These are phyloP conservation scores for Drosophila micromelanica DNA, from an alignment of 1,140 invertebrate species.

Conservation along the genomic window DNA sequence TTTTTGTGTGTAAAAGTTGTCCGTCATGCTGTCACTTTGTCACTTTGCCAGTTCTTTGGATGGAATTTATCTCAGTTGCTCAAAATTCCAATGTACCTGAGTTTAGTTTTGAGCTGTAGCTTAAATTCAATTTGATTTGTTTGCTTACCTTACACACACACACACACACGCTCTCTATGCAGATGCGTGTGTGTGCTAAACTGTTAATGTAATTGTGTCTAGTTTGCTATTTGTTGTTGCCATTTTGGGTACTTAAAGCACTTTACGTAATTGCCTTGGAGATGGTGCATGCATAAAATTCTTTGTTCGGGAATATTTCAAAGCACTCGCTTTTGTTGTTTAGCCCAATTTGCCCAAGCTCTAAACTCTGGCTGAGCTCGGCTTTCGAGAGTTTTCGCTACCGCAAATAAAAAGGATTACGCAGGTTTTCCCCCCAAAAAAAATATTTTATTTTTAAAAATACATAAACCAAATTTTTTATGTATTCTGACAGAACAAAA, in stretches of 20 bases:
- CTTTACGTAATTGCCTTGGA: conserved; percentile 73
- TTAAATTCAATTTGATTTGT: conserved; percentile 69
- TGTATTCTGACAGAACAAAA: too few species aligned
- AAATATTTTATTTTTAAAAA: too few species aligned
- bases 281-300: conserved; percentile 66
- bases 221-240: conserved; percentile 32
- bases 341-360: conserved; percentile 9
- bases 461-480: too few species aligned
- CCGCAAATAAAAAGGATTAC: neutral
- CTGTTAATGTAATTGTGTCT: conserved; percentile 80
- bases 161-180: neutral
- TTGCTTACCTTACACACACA: conserved; percentile 41
- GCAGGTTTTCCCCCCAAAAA: neutral
- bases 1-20: conserved; percentile 54
- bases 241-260: conserved; percentile 68
- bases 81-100: conserved; percentile 13
- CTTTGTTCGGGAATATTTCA: conserved; percentile 45
- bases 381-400: neutral
- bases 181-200: conserved; percentile 45
- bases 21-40: conserved; percentile 61
- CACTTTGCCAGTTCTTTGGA: conserved; percentile 25
- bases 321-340: conserved; percentile 16
- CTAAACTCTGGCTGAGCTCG: conserved; percentile 5
- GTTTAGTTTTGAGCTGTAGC: conserved; percentile 55
- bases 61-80: conserved; percentile 9